phyloP scores from a whole-genome alignment of 2,113 vertebrate genomes.

The Xiphorhynchus elegans region DNA sequence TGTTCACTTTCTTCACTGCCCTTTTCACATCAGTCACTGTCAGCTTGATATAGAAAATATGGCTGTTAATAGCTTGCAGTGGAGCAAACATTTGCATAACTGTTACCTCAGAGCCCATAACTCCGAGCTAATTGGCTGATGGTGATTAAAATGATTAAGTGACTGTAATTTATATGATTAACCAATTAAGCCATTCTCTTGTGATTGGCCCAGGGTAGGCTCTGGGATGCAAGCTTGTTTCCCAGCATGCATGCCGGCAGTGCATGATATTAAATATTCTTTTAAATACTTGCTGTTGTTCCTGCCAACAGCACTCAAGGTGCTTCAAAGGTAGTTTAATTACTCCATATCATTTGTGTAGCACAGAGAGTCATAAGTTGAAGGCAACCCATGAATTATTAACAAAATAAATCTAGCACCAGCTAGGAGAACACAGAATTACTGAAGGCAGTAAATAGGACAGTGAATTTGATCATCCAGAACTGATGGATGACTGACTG shows the following conservation, averaged over 20 bases:
- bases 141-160: constrained; percentile 89
- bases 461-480: constrained; percentile 44
- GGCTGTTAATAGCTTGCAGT: constrained; percentile 76
- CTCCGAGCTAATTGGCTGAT: constrained; percentile 83
- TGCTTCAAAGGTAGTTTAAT: constrained; percentile 60
- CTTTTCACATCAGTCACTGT: constrained; percentile 75
- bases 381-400: constrained; percentile 45
- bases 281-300: constrained; percentile 59
- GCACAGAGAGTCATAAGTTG: constrained; percentile 9
- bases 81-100: constrained; percentile 87
- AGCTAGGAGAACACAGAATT: constrained; percentile 12
- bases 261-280: constrained; percentile 28
- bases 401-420: constrained; percentile 16
- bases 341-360: constrained; percentile 36
- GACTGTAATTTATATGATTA: constrained; percentile 88
- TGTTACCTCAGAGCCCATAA: constrained; percentile 84
- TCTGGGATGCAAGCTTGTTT: constrained; percentile 66
- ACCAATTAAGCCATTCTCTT: constrained; percentile 83
- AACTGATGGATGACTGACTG: constrained; percentile 45
- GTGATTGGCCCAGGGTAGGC: constrained; percentile 73
- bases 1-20: constrained; percentile 59
- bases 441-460: constrained; percentile 10
- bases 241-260: constrained; percentile 66
- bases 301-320: constrained; percentile 52
- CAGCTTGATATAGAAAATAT: constrained; percentile 76